These are phyloP conservation scores for Hylaeus anthracinus DNA, from an alignment of 1,140 invertebrate genomes.

Conservation along the genomic window DNA sequence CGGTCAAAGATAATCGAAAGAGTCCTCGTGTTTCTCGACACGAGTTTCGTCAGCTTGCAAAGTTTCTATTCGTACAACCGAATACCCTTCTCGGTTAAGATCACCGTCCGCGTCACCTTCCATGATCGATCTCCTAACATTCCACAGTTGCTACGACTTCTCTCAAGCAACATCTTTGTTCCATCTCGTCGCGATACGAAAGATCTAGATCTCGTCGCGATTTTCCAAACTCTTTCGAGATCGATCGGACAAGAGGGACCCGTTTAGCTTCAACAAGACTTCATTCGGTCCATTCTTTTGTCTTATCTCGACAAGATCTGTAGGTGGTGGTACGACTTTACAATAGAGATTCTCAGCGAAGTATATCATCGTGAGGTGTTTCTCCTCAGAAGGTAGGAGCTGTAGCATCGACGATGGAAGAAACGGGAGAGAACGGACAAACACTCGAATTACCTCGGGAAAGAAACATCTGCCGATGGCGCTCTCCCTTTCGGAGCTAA, in stretches of 20 bases:
- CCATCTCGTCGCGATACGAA: neutral
- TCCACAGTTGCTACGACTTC: neutral
- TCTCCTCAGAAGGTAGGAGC: neutral
- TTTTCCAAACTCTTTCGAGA: slow-evolving; percentile 24
- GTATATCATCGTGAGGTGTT: slow-evolving; percentile 42
- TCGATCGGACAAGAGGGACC: slow-evolving; percentile 3
- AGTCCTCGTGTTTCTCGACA: too few species aligned
- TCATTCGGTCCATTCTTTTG: slow-evolving; percentile 40
- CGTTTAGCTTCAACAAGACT: slow-evolving; percentile 4
- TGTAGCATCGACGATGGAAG: neutral
- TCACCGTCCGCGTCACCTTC: too few species aligned
- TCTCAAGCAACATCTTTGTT: neutral
- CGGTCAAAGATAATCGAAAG: too few species aligned
- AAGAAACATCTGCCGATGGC: slow-evolving; percentile 79
- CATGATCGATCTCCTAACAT: neutral
- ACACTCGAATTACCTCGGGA: slow-evolving; percentile 74
- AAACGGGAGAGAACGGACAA: slow-evolving; percentile 56
- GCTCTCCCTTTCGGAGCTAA: slow-evolving; percentile 75
- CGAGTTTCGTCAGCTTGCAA: too few species aligned
- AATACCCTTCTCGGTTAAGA: too few species aligned
- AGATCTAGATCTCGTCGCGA: slow-evolving; percentile 3
- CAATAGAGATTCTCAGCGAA: slow-evolving; percentile 36
- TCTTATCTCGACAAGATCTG: slow-evolving; percentile 55
- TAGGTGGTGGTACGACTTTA: slow-evolving; percentile 39
- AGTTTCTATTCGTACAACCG: too few species aligned